Evolutionary conservation across 2,113 vertebrate species (phyloP).

Genomic region (Pyxicephalus adspersus): DNA sequence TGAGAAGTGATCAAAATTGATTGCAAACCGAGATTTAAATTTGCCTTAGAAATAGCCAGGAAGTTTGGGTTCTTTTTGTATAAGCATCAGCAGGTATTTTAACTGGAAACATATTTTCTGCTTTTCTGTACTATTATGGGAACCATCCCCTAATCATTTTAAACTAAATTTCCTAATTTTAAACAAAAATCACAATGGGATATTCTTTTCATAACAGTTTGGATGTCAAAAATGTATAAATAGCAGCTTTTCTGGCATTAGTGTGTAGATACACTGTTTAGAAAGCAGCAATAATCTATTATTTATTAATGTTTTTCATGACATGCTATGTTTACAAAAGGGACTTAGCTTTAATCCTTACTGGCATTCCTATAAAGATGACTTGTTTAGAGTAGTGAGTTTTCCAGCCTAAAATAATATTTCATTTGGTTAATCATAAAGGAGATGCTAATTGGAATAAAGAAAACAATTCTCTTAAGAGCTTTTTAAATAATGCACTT

Average conservation of each 20-base stretch:
- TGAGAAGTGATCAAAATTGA: no score
- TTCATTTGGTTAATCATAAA: slow-evolving; percentile 12
- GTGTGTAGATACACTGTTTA: background rate
- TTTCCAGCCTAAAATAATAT: slow-evolving; percentile 1
- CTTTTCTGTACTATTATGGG: background rate
- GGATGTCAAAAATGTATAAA: background rate
- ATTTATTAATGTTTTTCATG: slow-evolving; percentile 7
- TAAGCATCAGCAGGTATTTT: background rate
- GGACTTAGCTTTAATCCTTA: background rate
- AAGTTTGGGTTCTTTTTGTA: background rate
- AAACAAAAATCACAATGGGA: background rate
- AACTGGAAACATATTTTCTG: background rate
- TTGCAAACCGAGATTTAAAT: no score
- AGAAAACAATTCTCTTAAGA: background rate
- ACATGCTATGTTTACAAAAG: background rate
- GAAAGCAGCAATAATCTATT: background rate
- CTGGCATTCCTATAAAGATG: slow-evolving; percentile 10
- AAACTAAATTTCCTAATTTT: background rate
- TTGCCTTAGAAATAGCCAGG: no score
- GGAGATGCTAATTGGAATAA: background rate
- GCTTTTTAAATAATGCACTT: background rate
- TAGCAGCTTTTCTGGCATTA: slow-evolving; percentile 13
- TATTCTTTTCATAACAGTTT: background rate
- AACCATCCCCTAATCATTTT: background rate
- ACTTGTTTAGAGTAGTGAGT: background rate